Evolutionary conservation across 1,140 invertebrate genomes (phyloP), one percentile per base, ranked within the genome.

Genomic region (Pogonomyrmex californicus): DNA sequence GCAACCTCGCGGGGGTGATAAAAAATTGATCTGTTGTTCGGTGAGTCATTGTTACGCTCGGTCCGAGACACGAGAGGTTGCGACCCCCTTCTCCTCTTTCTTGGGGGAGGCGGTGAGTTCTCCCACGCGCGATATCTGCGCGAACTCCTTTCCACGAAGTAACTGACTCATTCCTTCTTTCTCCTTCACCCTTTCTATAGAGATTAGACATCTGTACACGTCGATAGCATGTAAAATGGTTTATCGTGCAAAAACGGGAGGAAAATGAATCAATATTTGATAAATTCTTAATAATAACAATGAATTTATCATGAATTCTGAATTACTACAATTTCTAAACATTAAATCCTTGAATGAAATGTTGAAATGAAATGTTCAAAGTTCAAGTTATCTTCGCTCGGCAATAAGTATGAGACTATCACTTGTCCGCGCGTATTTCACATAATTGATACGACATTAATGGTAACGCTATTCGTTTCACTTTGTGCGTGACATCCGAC

Each of bases 41-140:
- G 30, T 91, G 91, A 91, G 66, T 91, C 90, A 91, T 65, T 71
- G 54, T 60, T 71, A 75, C 70, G 70, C 62, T 85, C 49, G 89
- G 23, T 33, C n/a, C 49, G 44, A 91, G 82, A 81, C 75, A 56
- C 68, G 54, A 86, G 54, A 86, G 65, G 63, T 51, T 68, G 38
- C 47, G 23, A 63, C 56, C 68, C 70, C 77, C 63, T 68, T 23
- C 47, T 62, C 23, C 41, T 81, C 49, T 47, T 63, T 44, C 41
- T 71, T n/a, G 47, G 62, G 90, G 91, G 90, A 17, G 47, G 62
- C 89, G 91, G 90, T 91, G 83, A 65, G 85, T 38, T 78, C 85
- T 88, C 49, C 65, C 63, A 78, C 47, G 62, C 70, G 17, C 33
- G 51, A 23, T 54, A 71, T 87, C 68, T 30, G 58, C 54, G 66